Evolutionary conservation across 92 coral and sea anemone genomes (phyloP).

Genomic region (Isaurus tuberculatus): DNA sequence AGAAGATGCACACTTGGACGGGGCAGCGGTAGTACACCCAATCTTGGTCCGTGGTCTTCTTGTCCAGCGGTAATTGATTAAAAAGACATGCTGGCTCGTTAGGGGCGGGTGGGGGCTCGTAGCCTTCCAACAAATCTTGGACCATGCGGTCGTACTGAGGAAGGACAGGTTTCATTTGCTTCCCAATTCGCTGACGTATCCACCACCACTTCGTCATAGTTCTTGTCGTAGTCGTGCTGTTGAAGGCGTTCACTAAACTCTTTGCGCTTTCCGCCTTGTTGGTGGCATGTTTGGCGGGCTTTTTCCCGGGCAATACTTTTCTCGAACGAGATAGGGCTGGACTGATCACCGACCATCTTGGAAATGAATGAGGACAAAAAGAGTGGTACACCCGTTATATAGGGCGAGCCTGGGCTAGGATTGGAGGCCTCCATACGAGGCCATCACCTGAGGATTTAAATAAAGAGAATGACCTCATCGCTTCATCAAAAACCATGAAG

Average conservation of each 20-base stretch:
- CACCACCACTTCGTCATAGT: neutral
- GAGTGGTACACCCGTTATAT: too few species aligned
- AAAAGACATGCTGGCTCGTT: neutral
- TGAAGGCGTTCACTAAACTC: neutral
- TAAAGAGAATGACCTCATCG: too few species aligned
- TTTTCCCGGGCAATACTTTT: too few species aligned
- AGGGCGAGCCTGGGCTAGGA: too few species aligned
- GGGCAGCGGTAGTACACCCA: slow-evolving; percentile 6
- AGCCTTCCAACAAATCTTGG: neutral
- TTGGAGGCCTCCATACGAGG: too few species aligned
- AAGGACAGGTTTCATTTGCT: neutral
- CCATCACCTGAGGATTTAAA: too few species aligned
- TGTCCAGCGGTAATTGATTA: neutral
- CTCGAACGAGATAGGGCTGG: too few species aligned
- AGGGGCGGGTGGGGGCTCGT: neutral
- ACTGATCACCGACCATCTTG: too few species aligned
- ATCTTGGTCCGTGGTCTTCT: neutral
- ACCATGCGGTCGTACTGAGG: neutral
- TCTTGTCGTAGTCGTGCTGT: too few species aligned
- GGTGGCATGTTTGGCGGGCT: slow-evolving; percentile 3
- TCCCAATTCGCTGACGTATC: neutral
- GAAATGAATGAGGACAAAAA: too few species aligned
- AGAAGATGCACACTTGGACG: neutral
- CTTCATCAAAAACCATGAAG: too few species aligned
- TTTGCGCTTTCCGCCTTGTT: neutral